Base-by-base conservation (phyloP, 2,113 vertebrate species). In the Semnopithecus entellus region DNA sequence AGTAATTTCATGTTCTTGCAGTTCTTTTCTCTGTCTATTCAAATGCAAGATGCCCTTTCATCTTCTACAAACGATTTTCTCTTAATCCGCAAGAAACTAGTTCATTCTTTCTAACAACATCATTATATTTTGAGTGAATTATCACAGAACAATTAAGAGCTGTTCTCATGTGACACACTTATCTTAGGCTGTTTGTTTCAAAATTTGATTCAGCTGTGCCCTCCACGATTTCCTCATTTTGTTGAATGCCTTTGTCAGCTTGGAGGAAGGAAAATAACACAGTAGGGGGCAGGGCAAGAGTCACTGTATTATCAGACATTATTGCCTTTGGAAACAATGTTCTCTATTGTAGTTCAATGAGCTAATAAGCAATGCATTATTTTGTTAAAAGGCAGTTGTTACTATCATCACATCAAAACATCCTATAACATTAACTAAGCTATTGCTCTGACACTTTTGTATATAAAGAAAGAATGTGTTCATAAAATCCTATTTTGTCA, bases 1-100 rank as follows among this genome's bases (percentile, higher is more conserved):
- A 98, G 96, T 95, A 98, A 98, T 98, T 98, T 98, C 83, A 66
- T 94, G 83, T 86, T 97, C 73, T 98, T 97, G 95, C 96, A 95
- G 91, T 97, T 98, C 73, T 97, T 98, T 97, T 97, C 94, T 89
- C 68, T 91, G 97, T 96, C 76, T 97, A 80, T 97, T 97, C 96
- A 96, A 98, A 97, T 89, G 92, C 52, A 85, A 78, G 79, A 96
- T 98, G 87, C 75, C 96, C 88, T 98, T 98, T 97, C 97, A 98
- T 98, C 97, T 97, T 93, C 97, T 90, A 98, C 97, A 98, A 98
- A 98, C 8, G 43, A 91, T 88, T 98, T 98, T 95, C 93, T 97
- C 92, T 16, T 95, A 98, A 96, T 84, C 97, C 4, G 14, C 94
- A 98, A 92, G 89, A 98, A 98, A 96, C 64, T 88, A 97, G 88